Evolutionary conservation across 2,113 vertebrate species (phyloP), one percentile per base, ranked within the genome.

Genomic region (Nestor notabilis): DNA sequence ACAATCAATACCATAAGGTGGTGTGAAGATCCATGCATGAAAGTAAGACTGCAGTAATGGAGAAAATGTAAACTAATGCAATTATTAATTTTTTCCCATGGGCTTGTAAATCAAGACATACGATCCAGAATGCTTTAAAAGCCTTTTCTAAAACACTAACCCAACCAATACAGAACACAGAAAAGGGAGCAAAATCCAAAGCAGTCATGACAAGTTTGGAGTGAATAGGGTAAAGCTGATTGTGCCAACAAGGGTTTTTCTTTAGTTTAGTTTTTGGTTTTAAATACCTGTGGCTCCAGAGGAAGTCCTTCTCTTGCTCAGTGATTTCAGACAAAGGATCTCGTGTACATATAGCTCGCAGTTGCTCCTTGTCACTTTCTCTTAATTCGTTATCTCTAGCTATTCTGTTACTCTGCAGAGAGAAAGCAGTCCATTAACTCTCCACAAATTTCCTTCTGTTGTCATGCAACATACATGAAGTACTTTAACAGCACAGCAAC

Each of bases 241-340:
- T 17, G 8, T 10, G 33, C 44, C 47, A 37, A 28, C 29, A 44
- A 39, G 16, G 9, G 35, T 9, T 92, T 61, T 70, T 7, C 15
- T 71, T 71, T 24, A 13, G 7, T 60, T 72, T 63, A 44, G 5
- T 11, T 78, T 87, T 78, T 47, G 25, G 15, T 77, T 66, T 77
- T 29, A 50, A 63, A 18, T 98, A 99, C 99, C 99, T 99, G 97
- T 99, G 99, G 91, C 99, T 99, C 99, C 99, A 99, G 35, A 99
- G 98, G 95, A 99, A 99, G 97, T 99, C 99, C 91, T 99, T 99
- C 97, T 99, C 99, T 96, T 99, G 99, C 97, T 99, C 99, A 97
- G 99, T 99, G 98, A 99, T 99, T 98, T 99, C 99, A 97, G 99
- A 99, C 50, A 99, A 98, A 81, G 99, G 99, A 97, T 99, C 99